phyloP scores from a whole-genome alignment of 2,888 invertebrate genomes.

The Micoletzkya japonica region DNA sequence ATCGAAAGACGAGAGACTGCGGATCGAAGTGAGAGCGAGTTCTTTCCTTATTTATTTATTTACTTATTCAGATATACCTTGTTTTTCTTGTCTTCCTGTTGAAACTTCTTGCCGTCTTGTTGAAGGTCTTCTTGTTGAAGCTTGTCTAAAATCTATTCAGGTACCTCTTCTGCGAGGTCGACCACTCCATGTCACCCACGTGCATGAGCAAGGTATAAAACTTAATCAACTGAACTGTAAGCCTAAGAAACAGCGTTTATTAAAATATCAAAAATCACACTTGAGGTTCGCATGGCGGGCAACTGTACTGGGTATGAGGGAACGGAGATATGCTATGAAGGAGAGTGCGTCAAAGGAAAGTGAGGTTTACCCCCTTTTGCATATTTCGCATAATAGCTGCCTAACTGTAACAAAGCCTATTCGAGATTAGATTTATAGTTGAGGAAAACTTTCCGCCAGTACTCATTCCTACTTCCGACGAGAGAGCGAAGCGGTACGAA shows the following conservation, averaged over 20 bases:
- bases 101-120: no score
- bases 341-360: constrained; percentile 45
- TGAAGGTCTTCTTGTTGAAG: no score
- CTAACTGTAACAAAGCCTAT: no score
- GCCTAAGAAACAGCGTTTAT: background rate
- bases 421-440: no score
- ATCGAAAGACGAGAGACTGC: constrained; percentile 34
- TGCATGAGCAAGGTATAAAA: constrained; percentile 51
- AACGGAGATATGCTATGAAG: constrained; percentile 50
- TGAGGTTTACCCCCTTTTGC: no score
- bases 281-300: constrained; percentile 39
- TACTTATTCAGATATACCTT: background rate
- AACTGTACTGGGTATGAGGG: constrained; percentile 57
- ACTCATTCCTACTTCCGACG: no score
- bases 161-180: constrained; percentile 56
- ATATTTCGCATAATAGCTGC: no score
- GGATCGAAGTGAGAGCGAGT: constrained; percentile 37
- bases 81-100: background rate
- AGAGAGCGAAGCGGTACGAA: no score
- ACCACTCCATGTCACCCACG: constrained; percentile 16
- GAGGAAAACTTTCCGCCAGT: no score
- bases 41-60: background rate
- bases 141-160: constrained; percentile 33
- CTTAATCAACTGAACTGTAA: background rate
- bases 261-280: background rate